A percentile compares a stretch with the other conserved stretches of the same genome.
These are phyloP conservation scores for Acrocyrtus sp. DNA, from an alignment of 2,888 invertebrate species.

Conservation along the genomic window DNA sequence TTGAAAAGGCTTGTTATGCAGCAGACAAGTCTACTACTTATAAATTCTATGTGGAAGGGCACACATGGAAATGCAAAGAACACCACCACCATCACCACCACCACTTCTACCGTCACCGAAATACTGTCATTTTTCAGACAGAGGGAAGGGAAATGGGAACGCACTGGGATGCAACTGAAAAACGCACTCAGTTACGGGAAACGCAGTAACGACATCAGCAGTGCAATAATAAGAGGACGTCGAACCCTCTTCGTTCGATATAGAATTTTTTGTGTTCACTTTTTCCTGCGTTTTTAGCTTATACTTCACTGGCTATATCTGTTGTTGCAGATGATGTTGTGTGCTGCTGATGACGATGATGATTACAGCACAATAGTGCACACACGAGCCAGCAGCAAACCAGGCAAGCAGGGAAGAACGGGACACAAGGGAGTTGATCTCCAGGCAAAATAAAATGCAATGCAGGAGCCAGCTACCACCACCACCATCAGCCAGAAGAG, in stretches of 20 bases:
- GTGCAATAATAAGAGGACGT: constrained; percentile 27
- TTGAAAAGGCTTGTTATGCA: too few relatives aligned
- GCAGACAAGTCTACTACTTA: too few relatives aligned
- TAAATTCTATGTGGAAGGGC: too few relatives aligned
- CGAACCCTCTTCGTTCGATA: constrained; percentile 30
- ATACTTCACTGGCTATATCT: background rate
- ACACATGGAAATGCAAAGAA: too few relatives aligned
- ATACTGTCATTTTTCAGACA: too few relatives aligned
- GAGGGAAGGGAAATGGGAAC: constrained; percentile 24
- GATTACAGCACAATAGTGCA: background rate
- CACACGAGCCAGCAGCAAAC: constrained; percentile 25
- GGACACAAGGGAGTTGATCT: constrained; percentile 48
- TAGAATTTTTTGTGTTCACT: background rate
- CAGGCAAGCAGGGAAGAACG: constrained; percentile 28
- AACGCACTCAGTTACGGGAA: background rate
- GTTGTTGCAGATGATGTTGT: background rate
- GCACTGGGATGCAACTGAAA: background rate
- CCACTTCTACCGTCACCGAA: too few relatives aligned
- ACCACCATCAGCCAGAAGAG: background rate
- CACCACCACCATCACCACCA: too few relatives aligned
- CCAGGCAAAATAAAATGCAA: constrained; percentile 45
- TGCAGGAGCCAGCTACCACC: background rate
- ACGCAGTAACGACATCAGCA: too few relatives aligned
- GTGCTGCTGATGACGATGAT: background rate
- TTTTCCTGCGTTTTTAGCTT: too few relatives aligned